Percentiles rank a stretch among this genome's conserved stretches.
Evolutionary conservation across 2,797 vertebrate species (phyloP).

Genomic region (Pagetopsis macropterus): DNA sequence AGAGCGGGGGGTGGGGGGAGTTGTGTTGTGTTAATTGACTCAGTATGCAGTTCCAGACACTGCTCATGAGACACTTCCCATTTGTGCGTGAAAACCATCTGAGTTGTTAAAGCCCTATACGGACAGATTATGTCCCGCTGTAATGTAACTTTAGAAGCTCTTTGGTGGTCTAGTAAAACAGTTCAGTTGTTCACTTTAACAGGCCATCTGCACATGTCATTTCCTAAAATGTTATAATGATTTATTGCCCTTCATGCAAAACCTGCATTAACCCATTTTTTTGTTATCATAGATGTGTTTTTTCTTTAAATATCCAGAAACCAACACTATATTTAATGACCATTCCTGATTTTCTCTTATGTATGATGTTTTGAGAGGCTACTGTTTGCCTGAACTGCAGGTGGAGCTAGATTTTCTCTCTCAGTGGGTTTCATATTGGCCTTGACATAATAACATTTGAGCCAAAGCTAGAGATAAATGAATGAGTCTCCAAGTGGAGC

Average conservation of each 20-base stretch:
- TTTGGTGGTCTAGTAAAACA: constrained; percentile 4
- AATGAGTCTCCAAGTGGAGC: background rate
- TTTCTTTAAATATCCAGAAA: background rate
- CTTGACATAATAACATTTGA: constrained; percentile 16
- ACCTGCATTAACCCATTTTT: background rate
- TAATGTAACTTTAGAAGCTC: background rate
- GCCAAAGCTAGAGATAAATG: background rate
- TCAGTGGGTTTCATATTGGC: constrained; percentile 10
- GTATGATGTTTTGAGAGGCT: background rate
- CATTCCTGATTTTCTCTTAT: background rate
- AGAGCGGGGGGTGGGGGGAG: constrained; percentile 5
- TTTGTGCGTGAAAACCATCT: constrained; percentile 16
- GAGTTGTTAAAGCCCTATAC: background rate
- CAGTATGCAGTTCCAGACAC: constrained; percentile 11
- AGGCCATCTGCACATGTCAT: background rate
- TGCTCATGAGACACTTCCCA: constrained; percentile 22
- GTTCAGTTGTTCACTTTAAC: constrained; percentile 10
- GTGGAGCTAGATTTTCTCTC: constrained; percentile 12
- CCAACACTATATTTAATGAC: background rate
- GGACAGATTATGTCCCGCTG: background rate
- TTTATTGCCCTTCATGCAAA: background rate
- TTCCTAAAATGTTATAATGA: background rate
- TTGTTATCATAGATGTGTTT: background rate
- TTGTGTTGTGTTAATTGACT: constrained; percentile 25
- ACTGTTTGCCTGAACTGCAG: background rate